Base-by-base conservation (phyloP, 2,113 vertebrate genomes). In the Rhipidura dahli region DNA sequence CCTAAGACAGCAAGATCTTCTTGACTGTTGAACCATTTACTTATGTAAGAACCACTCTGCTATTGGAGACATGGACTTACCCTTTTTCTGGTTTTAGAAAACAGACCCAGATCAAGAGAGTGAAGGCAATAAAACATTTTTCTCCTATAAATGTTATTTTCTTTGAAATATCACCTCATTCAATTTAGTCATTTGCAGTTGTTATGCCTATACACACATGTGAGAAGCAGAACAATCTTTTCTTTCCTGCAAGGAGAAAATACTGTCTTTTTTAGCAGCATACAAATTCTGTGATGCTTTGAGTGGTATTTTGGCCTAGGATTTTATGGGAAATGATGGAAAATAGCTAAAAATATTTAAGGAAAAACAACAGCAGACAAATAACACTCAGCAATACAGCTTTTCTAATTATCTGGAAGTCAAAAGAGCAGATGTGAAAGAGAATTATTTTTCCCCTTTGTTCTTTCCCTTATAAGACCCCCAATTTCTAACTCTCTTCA, bases 361-460 rank as follows among this genome's bases (percentile, higher is more conserved):
- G 35, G 45, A 66, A 82, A 93, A 97, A 70, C 49, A 77, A 77
- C 73, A 95, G 26, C 53, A 64, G 84, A 56, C 59, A 87, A 95
- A 42, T 86, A 96, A 92, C 89, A 63, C 56, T 86, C 87, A 96
- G 94, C 45, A 97, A 81, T 94, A 69, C 26, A 77, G 71, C 64
- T 93, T 91, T 77, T 90, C 56, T 95, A 97, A 90, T 84, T 93
- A 96, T 77, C 80, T 95, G 39, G 54, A 90, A 97, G 95, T 91
- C 66, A 95, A 78, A 95, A 78, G 61, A 90, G 72, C 60, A 95
- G 49, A 96, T 96, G 93, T 87, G 44, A 80, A 81, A 78, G 30
- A 78, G 59, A 91, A 72, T 84, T 53, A 39, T 70, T 60, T 87
- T 87, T 51, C 53, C 33, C 21, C 35, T 87, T 95, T 95, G 59